phyloP scores from a whole-genome alignment of 2,888 invertebrate genomes.

The Trichopoda pennipes region DNA sequence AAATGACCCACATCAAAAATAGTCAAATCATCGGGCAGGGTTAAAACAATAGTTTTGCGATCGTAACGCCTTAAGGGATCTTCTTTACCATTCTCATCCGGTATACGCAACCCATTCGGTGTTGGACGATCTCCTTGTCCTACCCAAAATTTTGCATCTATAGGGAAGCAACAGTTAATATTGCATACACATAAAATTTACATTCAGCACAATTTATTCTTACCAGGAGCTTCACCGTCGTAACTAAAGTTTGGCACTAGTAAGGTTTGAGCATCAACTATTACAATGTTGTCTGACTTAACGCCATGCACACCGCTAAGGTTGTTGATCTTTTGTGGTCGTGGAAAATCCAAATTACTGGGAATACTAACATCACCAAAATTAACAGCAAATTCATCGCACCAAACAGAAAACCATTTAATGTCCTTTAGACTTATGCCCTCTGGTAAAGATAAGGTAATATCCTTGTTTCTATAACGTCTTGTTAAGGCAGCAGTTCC shows the following conservation, averaged over 20 bases:
- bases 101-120: conserved; percentile 91
- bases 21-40: conserved; percentile 93
- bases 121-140: conserved; percentile 91
- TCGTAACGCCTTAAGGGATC: conserved; percentile 90
- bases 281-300: conserved; percentile 91
- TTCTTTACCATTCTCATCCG: conserved; percentile 95
- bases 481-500: conserved; percentile 87
- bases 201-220: conserved; percentile 68
- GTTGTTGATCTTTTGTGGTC: conserved; percentile 89
- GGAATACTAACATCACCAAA: conserved; percentile 94
- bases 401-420: conserved; percentile 95
- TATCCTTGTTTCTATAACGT: conserved; percentile 89
- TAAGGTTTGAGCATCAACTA: conserved; percentile 96
- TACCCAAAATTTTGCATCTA: conserved; percentile 97
- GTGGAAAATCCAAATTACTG: conserved; percentile 88
- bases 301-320: conserved; percentile 92
- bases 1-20: conserved; percentile 96
- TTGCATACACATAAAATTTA: neutral
- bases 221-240: conserved; percentile 96
- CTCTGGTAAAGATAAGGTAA: conserved; percentile 93
- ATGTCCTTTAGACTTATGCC: conserved; percentile 91
- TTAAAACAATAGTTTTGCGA: conserved; percentile 93
- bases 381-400: conserved; percentile 94
- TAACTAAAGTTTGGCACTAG: conserved; percentile 94
- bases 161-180: conserved; percentile 58